Conservation (phyloP, 2,888 invertebrate species). For the Lithophane leautieri region DNA sequence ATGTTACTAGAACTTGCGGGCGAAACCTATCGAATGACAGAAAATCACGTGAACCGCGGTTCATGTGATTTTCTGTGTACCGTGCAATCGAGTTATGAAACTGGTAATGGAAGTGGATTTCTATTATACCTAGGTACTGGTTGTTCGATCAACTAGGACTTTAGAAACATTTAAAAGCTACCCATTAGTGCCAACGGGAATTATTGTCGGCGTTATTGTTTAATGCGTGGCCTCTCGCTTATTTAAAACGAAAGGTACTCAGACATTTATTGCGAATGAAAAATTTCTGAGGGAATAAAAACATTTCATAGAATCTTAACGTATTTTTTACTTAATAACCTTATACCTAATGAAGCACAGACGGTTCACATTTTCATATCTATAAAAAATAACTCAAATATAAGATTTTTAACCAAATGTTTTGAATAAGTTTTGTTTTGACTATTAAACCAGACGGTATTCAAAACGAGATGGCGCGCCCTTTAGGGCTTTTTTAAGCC, state of each 20-base stretch:
- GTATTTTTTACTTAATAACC: background rate
- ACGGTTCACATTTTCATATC: background rate
- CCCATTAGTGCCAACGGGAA: background rate
- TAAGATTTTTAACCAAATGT: conserved; percentile 1
- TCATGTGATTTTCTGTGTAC: too few species aligned
- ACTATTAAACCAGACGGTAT: background rate
- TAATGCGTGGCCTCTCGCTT: conserved; percentile 30
- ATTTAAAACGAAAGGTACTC: conserved; percentile 1
- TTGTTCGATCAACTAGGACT: background rate
- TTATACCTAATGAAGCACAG: background rate
- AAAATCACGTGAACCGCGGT: conserved; percentile 20
- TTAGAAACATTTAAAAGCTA: conserved; percentile 8
- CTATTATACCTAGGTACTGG: conserved; percentile 5
- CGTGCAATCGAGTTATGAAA: conserved; percentile 49
- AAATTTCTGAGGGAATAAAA: background rate
- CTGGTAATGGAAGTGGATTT: conserved; percentile 26
- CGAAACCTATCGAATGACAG: conserved; percentile 20
- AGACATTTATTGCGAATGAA: background rate
- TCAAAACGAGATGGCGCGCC: background rate
- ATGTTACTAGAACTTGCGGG: conserved; percentile 24
- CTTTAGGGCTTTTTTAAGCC: background rate
- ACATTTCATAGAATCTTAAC: background rate
- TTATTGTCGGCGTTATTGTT: background rate
- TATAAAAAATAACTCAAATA: background rate
- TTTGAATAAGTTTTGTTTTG: conserved; percentile 13